Conservation (phyloP, 2,888 invertebrate genomes). For the Tenodera sinensis region DNA sequence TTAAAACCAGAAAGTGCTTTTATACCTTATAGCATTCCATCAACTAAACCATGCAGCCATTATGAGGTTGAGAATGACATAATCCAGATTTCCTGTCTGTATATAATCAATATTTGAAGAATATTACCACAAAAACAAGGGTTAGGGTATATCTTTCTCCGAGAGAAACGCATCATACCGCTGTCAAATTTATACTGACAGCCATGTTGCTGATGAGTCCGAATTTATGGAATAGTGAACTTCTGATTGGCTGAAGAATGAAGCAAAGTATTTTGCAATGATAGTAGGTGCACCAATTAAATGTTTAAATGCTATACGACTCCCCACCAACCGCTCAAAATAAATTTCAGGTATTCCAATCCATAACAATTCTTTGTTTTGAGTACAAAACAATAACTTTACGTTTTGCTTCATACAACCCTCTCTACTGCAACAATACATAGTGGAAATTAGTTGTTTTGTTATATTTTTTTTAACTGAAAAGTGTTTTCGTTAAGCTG, state of each 20-base stretch:
- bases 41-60: background rate
- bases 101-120: background rate
- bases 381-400: no score
- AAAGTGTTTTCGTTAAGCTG: no score
- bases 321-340: no score
- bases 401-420: no score
- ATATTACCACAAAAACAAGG: slow-evolving; percentile 12
- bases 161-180: slow-evolving; percentile 81
- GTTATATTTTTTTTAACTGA: no score
- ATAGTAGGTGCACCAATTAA: no score
- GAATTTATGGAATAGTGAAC: slow-evolving; percentile 60
- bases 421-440: no score
- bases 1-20: background rate
- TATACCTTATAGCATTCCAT: background rate
- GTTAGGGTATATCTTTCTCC: slow-evolving; percentile 49
- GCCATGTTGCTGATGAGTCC: slow-evolving; percentile 86
- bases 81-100: slow-evolving; percentile 18
- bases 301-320: no score
- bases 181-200: slow-evolving; percentile 97
- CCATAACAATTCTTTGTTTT: no score
- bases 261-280: background rate
- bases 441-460: no score
- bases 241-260: slow-evolving; percentile 26
- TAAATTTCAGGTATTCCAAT: no score
- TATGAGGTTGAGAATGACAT: slow-evolving; percentile 18